These are phyloP conservation scores for Lochmaea crataegi DNA, from an alignment of 2,888 invertebrate species.

Conservation along the genomic window DNA sequence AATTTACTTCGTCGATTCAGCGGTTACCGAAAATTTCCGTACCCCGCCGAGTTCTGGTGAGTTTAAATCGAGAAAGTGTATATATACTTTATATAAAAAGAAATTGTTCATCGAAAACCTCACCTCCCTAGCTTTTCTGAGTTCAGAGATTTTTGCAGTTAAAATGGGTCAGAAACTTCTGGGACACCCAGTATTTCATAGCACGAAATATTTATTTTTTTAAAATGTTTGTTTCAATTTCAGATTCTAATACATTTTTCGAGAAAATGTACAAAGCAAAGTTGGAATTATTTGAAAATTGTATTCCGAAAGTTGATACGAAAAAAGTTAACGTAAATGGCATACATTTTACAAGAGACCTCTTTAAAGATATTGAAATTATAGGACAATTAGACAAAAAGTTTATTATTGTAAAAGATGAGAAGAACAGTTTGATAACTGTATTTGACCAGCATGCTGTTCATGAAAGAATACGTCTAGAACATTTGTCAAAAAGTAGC, in stretches of 20 bases:
- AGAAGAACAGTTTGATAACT: constrained; percentile 68
- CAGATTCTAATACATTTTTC: constrained; percentile 60
- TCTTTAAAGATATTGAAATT: constrained; percentile 66
- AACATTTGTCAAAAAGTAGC: constrained; percentile 73
- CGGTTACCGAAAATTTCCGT: no score
- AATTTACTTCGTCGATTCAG: no score
- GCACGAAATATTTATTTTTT: no score
- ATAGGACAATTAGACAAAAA: constrained; percentile 82
- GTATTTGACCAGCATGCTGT: constrained; percentile 91
- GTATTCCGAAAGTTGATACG: constrained; percentile 50
- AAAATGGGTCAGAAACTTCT: no score
- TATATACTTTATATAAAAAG: no score
- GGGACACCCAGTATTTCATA: no score
- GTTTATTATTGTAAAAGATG: constrained; percentile 71
- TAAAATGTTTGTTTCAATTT: neutral
- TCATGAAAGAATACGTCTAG: constrained; percentile 84
- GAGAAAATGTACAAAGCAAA: constrained; percentile 58
- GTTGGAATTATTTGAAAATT: constrained; percentile 53
- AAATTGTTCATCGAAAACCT: no score
- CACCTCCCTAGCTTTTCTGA: no score
- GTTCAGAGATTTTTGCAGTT: no score
- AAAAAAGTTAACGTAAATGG: constrained; percentile 34
- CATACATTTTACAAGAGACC: constrained; percentile 64
- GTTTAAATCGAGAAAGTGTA: no score
- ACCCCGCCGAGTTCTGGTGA: no score